A percentile compares a stretch with the other conserved stretches of the same genome.
phyloP scores from a whole-genome alignment of 2,888 invertebrate genomes.

The Criorhina ranunculi region DNA sequence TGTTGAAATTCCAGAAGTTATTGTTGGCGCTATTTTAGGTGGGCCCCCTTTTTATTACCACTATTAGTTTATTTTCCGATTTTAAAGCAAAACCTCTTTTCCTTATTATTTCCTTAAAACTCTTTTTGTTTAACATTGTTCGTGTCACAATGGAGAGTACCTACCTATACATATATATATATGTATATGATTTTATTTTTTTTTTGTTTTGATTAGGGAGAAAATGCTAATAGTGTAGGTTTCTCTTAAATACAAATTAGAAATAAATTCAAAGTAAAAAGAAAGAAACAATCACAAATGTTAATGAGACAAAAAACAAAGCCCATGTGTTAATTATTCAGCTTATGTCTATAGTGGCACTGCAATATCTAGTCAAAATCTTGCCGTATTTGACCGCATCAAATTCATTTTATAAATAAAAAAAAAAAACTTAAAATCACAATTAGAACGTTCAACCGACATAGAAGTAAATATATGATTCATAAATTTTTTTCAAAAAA shows the following conservation, averaged over 20 bases:
- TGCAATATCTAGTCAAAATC: conserved; percentile 77
- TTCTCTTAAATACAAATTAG: conserved; percentile 49
- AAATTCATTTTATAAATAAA: conserved; percentile 51
- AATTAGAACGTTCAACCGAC: conserved; percentile 47
- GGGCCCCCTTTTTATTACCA: conserved; percentile 84
- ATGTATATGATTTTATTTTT: conserved; percentile 45
- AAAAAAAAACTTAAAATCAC: conserved; percentile 30
- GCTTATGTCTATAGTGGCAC: conserved; percentile 57
- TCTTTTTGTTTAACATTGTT: conserved; percentile 63
- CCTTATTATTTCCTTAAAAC: conserved; percentile 47
- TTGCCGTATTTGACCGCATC: conserved; percentile 77
- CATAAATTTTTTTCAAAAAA: conserved; percentile 32
- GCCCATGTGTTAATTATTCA: conserved; percentile 58
- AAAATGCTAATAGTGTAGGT: conserved; percentile 53
- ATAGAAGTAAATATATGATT: conserved; percentile 41
- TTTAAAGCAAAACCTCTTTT: conserved; percentile 32
- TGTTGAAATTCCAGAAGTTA: conserved; percentile 97
- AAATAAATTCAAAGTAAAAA: conserved; percentile 36
- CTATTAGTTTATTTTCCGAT: conserved; percentile 79
- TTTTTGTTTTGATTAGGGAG: conserved; percentile 47
- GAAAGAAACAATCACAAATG: conserved; percentile 40
- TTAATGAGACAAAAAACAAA: conserved; percentile 35
- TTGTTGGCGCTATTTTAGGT: conserved; percentile 98
- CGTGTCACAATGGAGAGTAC: conserved; percentile 64
- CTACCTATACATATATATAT: conserved; percentile 23